Percentiles rank a stretch among this genome's conserved stretches.
Conservation (phyloP, 1,140 invertebrate genomes). For the Apocrypta bakeri region DNA sequence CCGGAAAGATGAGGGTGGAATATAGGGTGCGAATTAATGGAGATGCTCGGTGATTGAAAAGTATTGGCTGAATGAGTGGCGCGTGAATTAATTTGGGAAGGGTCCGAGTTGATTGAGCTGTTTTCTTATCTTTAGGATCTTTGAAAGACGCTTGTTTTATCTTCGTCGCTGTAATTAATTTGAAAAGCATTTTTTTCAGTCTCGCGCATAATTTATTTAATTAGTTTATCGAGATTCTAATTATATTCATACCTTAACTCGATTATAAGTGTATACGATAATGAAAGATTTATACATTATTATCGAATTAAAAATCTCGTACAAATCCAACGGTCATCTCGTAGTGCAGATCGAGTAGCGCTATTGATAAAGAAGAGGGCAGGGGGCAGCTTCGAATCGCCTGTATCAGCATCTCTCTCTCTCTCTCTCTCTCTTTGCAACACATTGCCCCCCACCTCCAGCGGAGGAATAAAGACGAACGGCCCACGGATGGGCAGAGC, state of each 20-base stretch:
- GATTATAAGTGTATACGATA: too few relatives aligned
- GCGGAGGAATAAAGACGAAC: slow-evolving; percentile 74
- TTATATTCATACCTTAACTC: too few relatives aligned
- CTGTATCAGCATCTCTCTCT: slow-evolving; percentile 21
- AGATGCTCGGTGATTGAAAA: background rate
- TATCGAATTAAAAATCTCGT: too few relatives aligned
- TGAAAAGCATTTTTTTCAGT: too few relatives aligned
- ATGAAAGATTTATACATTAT: too few relatives aligned
- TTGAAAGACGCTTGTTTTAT: background rate
- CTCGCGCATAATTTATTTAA: background rate
- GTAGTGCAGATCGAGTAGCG: background rate
- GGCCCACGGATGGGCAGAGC: slow-evolving; percentile 71
- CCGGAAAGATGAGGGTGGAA: background rate
- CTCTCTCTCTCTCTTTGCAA: slow-evolving; percentile 28
- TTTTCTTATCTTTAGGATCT: background rate
- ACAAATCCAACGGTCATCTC: background rate
- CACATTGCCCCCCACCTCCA: slow-evolving; percentile 29
- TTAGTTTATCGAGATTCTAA: background rate
- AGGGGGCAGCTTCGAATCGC: slow-evolving; percentile 34
- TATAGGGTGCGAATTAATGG: background rate
- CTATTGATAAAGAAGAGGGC: slow-evolving; percentile 18
- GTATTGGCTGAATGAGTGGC: background rate
- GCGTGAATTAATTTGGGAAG: background rate
- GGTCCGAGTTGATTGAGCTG: background rate
- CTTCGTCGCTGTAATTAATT: background rate